Evolutionary conservation across 1,140 invertebrate genomes (phyloP).

Genomic region (Drosophila tsacasi): DNA sequence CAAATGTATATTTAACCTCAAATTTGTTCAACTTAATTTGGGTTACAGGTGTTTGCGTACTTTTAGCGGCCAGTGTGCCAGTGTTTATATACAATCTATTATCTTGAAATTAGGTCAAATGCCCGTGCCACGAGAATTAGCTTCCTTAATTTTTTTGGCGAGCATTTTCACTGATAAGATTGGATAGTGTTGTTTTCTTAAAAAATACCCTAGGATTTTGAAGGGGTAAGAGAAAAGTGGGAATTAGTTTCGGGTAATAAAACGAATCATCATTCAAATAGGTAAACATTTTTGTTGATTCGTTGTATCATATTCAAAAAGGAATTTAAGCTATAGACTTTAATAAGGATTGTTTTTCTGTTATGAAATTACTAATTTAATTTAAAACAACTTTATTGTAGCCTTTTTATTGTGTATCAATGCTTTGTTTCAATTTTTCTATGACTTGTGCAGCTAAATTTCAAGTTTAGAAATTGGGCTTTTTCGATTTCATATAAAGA

Average conservation of each 20-base stretch:
- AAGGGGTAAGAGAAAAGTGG: background rate
- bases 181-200: constrained; percentile 42
- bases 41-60: constrained; percentile 37
- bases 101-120: constrained; percentile 73
- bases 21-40: constrained; percentile 53
- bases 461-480: too few relatives aligned
- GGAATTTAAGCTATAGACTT: background rate
- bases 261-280: background rate
- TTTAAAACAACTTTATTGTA: too few relatives aligned
- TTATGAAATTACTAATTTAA: too few relatives aligned
- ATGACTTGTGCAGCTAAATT: too few relatives aligned
- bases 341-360: background rate
- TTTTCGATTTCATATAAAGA: too few relatives aligned
- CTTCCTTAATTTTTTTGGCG: constrained; percentile 23
- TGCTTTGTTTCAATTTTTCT: background rate
- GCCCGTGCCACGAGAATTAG: constrained; percentile 37
- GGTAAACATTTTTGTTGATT: background rate
- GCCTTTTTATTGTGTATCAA: background rate
- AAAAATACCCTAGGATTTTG: constrained; percentile 6
- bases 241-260: background rate
- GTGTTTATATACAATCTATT: constrained; percentile 54
- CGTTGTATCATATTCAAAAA: background rate
- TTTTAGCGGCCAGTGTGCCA: constrained; percentile 43
- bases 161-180: constrained; percentile 61
- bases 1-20: constrained; percentile 16